Evolutionary conservation across 1,140 invertebrate genomes (phyloP).

Genomic region (Anastrepha ludens): DNA sequence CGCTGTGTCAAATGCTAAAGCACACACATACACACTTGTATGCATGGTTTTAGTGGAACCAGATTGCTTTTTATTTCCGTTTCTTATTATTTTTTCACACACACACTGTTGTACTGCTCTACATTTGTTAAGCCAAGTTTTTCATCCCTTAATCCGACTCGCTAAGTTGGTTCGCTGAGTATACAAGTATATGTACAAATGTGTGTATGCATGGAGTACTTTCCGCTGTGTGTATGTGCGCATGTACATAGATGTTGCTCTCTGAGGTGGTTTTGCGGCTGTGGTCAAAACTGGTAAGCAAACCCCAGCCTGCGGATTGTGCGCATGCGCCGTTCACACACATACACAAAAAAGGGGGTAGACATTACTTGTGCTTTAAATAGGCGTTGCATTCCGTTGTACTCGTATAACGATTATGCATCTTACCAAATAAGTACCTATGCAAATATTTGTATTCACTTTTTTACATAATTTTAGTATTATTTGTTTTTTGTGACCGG

Average conservation of each 20-base stretch:
- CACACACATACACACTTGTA: background rate
- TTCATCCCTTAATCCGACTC: constrained; percentile 28
- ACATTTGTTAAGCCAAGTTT: background rate
- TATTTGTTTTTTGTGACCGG: background rate
- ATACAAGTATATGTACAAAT: background rate
- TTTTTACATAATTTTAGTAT: background rate
- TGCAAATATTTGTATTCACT: background rate
- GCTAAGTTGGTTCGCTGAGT: background rate
- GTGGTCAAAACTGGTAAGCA: background rate
- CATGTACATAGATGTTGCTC: background rate
- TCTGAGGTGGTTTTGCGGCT: background rate
- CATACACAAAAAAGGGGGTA: background rate
- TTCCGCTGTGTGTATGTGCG: too few relatives aligned
- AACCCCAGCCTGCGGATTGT: background rate
- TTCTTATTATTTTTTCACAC: background rate
- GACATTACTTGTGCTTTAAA: background rate
- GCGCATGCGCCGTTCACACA: constrained; percentile 17
- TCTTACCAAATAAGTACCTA: background rate
- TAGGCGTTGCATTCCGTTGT: background rate
- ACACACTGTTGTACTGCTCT: background rate
- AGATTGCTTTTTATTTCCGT: constrained; percentile 15
- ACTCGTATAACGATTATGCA: background rate
- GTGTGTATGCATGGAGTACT: background rate
- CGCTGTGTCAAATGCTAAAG: background rate
- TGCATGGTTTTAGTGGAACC: constrained; percentile 10